Percentiles rank a stretch among this genome's conserved stretches.
phyloP scores from a whole-genome alignment of 2,888 invertebrate genomes.

The Lithodes maja region DNA sequence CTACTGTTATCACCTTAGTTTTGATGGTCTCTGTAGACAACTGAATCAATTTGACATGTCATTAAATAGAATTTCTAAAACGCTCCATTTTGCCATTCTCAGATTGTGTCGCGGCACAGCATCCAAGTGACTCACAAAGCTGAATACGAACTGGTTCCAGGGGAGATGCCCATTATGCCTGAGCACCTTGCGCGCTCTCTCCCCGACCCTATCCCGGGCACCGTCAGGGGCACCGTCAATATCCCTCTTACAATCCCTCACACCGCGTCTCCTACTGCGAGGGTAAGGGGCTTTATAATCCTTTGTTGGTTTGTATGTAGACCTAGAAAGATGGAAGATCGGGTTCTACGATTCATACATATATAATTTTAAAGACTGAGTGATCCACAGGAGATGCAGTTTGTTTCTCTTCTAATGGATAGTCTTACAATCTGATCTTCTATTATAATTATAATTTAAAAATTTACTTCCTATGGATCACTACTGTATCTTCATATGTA shows the following conservation, averaged over 20 bases:
- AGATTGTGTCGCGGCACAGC: constrained; percentile 55
- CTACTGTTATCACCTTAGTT: too few species aligned
- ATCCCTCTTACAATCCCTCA: constrained; percentile 36
- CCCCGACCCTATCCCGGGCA: neutral
- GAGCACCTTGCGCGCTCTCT: neutral
- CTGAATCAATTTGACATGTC: too few species aligned
- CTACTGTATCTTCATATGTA: too few species aligned
- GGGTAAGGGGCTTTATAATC: constrained; percentile 10
- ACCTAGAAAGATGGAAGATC: neutral
- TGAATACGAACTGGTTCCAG: constrained; percentile 28
- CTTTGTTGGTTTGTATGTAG: neutral
- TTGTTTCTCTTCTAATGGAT: too few species aligned
- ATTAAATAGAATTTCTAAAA: too few species aligned
- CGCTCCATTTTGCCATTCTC: neutral
- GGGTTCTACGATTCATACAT: too few species aligned
- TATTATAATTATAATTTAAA: too few species aligned
- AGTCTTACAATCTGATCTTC: too few species aligned
- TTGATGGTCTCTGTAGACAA: too few species aligned
- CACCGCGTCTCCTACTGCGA: constrained; percentile 49
- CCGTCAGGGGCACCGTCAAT: constrained; percentile 25
- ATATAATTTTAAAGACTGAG: too few species aligned
- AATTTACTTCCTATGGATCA: too few species aligned
- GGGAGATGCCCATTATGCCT: constrained; percentile 21
- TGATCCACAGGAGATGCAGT: too few species aligned
- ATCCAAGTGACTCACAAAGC: constrained; percentile 38